These are phyloP conservation scores for Knipowitschia caucasica DNA, from an alignment of 2,797 vertebrate species.

Conservation along the genomic window DNA sequence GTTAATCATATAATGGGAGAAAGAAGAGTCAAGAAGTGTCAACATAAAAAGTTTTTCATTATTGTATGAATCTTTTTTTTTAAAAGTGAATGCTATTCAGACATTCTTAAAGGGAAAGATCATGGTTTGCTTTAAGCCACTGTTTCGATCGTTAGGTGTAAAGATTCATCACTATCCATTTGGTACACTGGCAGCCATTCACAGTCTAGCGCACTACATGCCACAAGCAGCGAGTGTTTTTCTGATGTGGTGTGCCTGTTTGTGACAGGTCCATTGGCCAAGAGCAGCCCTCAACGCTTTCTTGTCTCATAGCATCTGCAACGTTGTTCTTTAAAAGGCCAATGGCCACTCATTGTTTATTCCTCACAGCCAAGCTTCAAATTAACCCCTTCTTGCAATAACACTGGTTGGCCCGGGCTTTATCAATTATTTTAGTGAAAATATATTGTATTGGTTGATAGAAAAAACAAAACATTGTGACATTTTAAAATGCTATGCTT, in stretches of 20 bases:
- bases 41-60: too few species aligned
- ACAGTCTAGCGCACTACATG: conserved; percentile 46
- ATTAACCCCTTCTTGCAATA: conserved; percentile 51
- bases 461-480: too few species aligned
- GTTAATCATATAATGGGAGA: conserved; percentile 79
- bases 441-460: too few species aligned
- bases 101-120: conserved; percentile 58
- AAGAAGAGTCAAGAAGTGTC: too few species aligned
- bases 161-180: conserved; percentile 51
- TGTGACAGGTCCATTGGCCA: conserved; percentile 70
- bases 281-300: conserved; percentile 51
- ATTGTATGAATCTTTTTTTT: conserved; percentile 53
- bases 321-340: conserved; percentile 70
- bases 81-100: conserved; percentile 55
- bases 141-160: conserved; percentile 64
- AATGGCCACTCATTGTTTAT: conserved; percentile 53
- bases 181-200: conserved; percentile 49
- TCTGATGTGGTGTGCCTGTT: conserved; percentile 65
- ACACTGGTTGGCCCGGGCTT: conserved; percentile 28
- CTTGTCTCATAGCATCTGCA: conserved; percentile 66
- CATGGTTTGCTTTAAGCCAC: conserved; percentile 62
- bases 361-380: conserved; percentile 42
- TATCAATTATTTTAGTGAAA: conserved; percentile 39
- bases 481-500: too few species aligned
- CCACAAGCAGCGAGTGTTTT: conserved; percentile 60